phyloP scores from a whole-genome alignment of 2,113 vertebrate species.

The Hylia prasina region DNA sequence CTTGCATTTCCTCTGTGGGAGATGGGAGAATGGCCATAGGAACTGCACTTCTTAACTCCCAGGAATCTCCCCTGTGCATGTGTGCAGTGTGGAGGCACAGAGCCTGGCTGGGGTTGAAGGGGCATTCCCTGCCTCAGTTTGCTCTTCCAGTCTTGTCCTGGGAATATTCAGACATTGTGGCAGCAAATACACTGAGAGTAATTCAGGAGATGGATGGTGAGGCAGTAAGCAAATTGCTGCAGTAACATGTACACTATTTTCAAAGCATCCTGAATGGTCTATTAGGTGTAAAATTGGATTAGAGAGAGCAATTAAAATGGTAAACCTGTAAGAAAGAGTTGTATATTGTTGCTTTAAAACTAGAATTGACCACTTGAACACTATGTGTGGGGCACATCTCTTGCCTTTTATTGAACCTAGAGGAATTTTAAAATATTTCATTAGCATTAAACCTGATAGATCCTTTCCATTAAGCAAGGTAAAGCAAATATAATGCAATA shows the following conservation, averaged over 20 bases:
- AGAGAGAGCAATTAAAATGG: constrained; percentile 21
- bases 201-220: not conserved
- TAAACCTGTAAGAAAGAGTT: constrained; percentile 3
- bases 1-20: not conserved
- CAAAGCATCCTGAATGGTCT: not conserved
- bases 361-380: not conserved
- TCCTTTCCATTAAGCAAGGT: constrained; percentile 21
- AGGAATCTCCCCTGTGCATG: not conserved
- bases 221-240: not conserved
- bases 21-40: not conserved
- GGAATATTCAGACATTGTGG: not conserved
- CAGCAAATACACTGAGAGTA: not conserved
- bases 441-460: constrained; percentile 26
- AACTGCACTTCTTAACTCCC: not conserved
- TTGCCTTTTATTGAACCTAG: not conserved
- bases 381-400: not conserved
- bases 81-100: not conserved
- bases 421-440: constrained; percentile 25
- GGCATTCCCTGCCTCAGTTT: not conserved
- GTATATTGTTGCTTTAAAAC: not conserved
- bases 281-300: constrained; percentile 11
- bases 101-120: rapidly evolving
- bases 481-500: not conserved
- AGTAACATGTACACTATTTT: not conserved
- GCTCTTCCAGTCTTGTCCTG: not conserved